phyloP scores from a whole-genome alignment of 1,140 invertebrate genomes.

The Laupala kohalensis region DNA sequence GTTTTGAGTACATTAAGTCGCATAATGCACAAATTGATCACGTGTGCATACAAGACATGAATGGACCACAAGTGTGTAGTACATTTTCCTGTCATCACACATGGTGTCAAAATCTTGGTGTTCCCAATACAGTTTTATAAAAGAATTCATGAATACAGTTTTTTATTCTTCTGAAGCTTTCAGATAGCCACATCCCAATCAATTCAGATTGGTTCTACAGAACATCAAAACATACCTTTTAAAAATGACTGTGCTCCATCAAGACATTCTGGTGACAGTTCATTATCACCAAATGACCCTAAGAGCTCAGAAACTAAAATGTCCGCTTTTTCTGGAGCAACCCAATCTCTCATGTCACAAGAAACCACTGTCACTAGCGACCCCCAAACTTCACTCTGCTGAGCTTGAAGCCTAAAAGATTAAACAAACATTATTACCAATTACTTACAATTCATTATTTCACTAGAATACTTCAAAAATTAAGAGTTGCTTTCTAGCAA shows the following conservation, averaged over 20 bases:
- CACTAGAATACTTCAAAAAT: no score
- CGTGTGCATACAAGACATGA: no score
- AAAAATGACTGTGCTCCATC: conserved; percentile 85
- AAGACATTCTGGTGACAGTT: conserved; percentile 95
- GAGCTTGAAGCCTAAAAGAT: conserved; percentile 45
- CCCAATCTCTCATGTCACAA: conserved; percentile 84
- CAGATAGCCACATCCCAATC: neutral
- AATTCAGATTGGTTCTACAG: neutral
- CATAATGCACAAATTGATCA: no score
- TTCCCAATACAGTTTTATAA: no score
- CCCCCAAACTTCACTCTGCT: conserved; percentile 70
- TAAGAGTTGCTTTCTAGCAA: no score
- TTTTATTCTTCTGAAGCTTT: no score
- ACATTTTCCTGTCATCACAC: no score
- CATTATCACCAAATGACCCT: conserved; percentile 97
- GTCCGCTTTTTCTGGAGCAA: conserved; percentile 70
- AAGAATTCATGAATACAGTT: no score
- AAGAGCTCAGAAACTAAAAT: conserved; percentile 94
- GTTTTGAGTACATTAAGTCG: no score
- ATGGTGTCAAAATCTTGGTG: no score
- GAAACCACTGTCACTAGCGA: conserved; percentile 59
- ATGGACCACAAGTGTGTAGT: no score
- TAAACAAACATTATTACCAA: neutral
- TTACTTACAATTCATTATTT: neutral
- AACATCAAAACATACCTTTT: conserved; percentile 41